These are phyloP conservation scores for Dasyurus viverrinus DNA, from an alignment of 2,113 vertebrate genomes.

Conservation along the genomic window DNA sequence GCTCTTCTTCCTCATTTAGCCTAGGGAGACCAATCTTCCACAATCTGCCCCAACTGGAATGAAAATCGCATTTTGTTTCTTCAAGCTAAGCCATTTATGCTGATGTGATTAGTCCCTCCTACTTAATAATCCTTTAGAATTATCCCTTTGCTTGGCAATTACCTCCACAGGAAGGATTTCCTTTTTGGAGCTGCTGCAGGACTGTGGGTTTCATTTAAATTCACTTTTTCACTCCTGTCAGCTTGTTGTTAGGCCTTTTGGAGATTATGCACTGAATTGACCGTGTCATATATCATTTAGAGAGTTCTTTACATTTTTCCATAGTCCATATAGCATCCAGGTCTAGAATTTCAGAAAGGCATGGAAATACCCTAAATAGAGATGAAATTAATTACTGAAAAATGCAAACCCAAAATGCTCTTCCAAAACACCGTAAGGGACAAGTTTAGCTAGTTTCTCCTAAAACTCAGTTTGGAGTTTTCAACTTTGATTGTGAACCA, in stretches of 20 bases:
- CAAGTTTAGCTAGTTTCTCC: not conserved
- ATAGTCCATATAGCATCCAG: not conserved
- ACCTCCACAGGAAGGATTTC: not conserved
- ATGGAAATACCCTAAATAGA: not conserved
- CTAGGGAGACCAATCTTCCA: not conserved
- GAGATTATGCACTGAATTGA: not conserved
- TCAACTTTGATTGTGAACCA: not conserved
- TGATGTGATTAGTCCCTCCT: not conserved
- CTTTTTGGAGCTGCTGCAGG: not conserved
- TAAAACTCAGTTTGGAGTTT: not conserved
- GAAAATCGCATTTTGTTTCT: not conserved
- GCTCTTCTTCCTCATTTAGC: not conserved
- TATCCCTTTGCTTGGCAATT: not conserved
- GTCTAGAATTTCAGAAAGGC: not conserved
- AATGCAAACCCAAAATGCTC: not conserved
- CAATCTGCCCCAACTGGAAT: not conserved
- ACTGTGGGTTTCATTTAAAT: not conserved
- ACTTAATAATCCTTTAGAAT: not conserved
- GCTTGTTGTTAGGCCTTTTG: not conserved
- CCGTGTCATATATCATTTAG: not conserved
- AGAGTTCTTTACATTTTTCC: conserved; percentile 1
- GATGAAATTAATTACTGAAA: not conserved
- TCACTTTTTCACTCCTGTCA: not conserved
- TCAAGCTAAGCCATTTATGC: not conserved
- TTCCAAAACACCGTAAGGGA: not conserved